A percentile compares a stretch with the other conserved stretches of the same genome.
These are phyloP conservation scores for Ranitomeya imitator DNA, from an alignment of 2,113 vertebrate genomes.

Conservation along the genomic window DNA sequence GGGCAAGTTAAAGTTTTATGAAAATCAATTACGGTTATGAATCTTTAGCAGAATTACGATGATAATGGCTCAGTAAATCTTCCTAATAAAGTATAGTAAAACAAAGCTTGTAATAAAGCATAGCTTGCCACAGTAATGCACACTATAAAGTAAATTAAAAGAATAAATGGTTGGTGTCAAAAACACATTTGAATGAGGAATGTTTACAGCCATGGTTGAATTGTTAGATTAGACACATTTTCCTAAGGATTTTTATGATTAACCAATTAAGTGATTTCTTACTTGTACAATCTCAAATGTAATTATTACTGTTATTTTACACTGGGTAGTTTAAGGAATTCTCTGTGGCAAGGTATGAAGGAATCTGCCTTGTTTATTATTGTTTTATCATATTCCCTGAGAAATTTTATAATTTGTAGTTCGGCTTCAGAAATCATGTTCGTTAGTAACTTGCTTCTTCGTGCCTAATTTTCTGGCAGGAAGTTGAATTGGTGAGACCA, in stretches of 20 bases:
- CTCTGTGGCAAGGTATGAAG: background rate
- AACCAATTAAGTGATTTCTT: constrained; percentile 3
- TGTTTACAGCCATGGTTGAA: background rate
- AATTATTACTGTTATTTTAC: constrained; percentile 27
- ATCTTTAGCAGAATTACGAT: constrained; percentile 40
- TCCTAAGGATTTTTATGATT: background rate
- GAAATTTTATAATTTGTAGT: background rate
- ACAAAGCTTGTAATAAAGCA: constrained; percentile 42
- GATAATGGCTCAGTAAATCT: constrained; percentile 54
- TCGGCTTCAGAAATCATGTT: background rate
- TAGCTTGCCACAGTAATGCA: background rate
- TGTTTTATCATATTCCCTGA: background rate
- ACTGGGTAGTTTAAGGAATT: constrained; percentile 1
- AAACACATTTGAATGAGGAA: constrained; percentile 25
- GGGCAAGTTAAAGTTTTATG: constrained; percentile 53
- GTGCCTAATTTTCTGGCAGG: no score
- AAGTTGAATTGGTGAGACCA: no score
- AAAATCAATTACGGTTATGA: constrained; percentile 52
- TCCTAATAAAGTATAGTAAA: constrained; percentile 45
- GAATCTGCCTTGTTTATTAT: background rate
- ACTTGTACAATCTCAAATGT: background rate
- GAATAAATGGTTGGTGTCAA: constrained; percentile 35
- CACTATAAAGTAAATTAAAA: constrained; percentile 27
- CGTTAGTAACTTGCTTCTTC: background rate
- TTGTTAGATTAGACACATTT: constrained; percentile 17